Evolutionary conservation across 2,888 invertebrate species (phyloP).

Genomic region (Campopleginae sp.): DNA sequence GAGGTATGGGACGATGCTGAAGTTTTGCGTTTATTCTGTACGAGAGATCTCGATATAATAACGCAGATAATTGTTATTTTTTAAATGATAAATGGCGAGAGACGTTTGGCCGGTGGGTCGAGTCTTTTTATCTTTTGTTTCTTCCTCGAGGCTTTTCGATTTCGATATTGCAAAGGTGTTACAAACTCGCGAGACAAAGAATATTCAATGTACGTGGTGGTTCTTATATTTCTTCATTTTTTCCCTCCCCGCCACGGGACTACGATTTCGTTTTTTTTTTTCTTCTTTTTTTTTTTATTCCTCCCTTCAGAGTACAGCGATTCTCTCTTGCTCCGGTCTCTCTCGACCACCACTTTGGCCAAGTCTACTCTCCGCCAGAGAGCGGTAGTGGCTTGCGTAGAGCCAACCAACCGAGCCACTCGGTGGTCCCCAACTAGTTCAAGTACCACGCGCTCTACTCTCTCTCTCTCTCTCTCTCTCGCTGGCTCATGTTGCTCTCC

Average conservation of each 20-base stretch:
- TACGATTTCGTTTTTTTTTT: not conserved
- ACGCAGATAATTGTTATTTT: too few relatives aligned
- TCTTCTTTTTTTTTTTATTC: conserved; percentile 39
- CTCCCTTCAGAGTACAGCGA: conserved; percentile 33
- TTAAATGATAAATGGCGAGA: too few relatives aligned
- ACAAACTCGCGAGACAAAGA: conserved; percentile 44
- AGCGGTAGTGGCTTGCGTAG: conserved; percentile 67
- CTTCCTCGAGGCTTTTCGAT: not conserved
- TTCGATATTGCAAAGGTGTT: conserved; percentile 44
- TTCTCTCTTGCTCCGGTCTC: conserved; percentile 17
- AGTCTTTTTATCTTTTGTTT: not conserved
- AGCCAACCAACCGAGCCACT: conserved; percentile 77
- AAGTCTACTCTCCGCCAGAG: conserved; percentile 66
- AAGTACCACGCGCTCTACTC: conserved; percentile 81
- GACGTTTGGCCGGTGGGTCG: not conserved
- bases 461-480: conserved; percentile 65
- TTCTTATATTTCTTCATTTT: conserved; percentile 41
- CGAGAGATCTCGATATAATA: too few relatives aligned
- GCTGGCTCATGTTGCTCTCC: conserved; percentile 73
- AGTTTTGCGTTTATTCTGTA: too few relatives aligned
- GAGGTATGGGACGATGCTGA: too few relatives aligned
- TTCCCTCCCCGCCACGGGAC: not conserved
- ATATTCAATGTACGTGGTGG: conserved; percentile 9
- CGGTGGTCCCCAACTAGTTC: conserved; percentile 84
- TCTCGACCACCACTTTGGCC: conserved; percentile 62